Evolutionary conservation across 2,888 invertebrate genomes (phyloP), one percentile per base, ranked within the genome.

Genomic region (Tiphia femorata): DNA sequence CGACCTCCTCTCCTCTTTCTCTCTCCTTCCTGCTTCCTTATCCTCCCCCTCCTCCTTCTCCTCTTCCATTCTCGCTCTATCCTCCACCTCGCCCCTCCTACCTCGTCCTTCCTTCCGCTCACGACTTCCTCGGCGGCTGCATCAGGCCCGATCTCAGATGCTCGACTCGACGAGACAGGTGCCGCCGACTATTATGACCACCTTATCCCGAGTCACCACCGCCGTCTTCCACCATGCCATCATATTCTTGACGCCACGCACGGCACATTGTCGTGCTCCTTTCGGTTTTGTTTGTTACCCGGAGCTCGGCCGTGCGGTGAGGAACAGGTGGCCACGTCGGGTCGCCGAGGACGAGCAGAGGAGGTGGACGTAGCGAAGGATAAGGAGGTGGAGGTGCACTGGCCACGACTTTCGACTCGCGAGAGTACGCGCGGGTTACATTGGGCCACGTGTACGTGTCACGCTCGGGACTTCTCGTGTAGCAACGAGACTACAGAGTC

Each of bases 321-420:
- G 55, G 67, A 75, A 75, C 74, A 75, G 74, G 75, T 75, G 74
- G 72, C 53, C 49, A 52, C 44, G n/a, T n/a, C n/a, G n/a, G n/a
- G n/a, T n/a, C n/a, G n/a, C n/a, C n/a, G n/a, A n/a, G n/a, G n/a
- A n/a, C n/a, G n/a, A n/a, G n/a, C n/a, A n/a, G n/a, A n/a, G n/a
- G n/a, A n/a, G n/a, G n/a, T n/a, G n/a, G n/a, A n/a, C n/a, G n/a
- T n/a, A n/a, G n/a, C n/a, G n/a, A n/a, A n/a, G n/a, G n/a, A n/a
- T n/a, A n/a, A n/a, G n/a, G n/a, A n/a, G n/a, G n/a, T n/a, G n/a
- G n/a, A n/a, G n/a, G n/a, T n/a, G n/a, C n/a, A n/a, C n/a, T n/a
- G n/a, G n/a, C n/a, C n/a, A n/a, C n/a, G n/a, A n/a, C n/a, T n/a
- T n/a, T n/a, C n/a, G n/a, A n/a, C n/a, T n/a, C n/a, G n/a, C n/a